phyloP scores from a whole-genome alignment of 1,140 invertebrate genomes.

The Hylyphantes graminicola region DNA sequence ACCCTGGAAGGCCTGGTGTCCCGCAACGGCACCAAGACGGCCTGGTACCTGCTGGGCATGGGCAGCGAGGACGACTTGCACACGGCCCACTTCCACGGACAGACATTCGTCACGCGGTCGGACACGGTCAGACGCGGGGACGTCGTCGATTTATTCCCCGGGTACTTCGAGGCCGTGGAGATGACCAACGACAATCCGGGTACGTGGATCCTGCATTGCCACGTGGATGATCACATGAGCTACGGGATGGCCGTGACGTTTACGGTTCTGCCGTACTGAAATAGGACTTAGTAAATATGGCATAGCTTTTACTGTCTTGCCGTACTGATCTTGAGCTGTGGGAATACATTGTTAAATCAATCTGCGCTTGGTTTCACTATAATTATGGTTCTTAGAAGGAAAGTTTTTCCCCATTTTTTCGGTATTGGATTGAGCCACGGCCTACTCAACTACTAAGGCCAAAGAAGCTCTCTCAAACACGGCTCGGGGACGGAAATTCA shows the following conservation, averaged over 20 bases:
- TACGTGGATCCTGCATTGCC: conserved; percentile 62
- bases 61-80: conserved; percentile 65
- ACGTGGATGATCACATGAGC: conserved; percentile 58
- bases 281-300: background rate
- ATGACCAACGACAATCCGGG: conserved; percentile 65
- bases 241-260: conserved; percentile 53
- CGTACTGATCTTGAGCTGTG: too few relatives aligned
- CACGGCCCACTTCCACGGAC: conserved; percentile 66
- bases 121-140: conserved; percentile 62
- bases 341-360: too few relatives aligned
- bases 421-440: too few relatives aligned
- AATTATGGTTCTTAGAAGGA: too few relatives aligned
- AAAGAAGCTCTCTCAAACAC: too few relatives aligned
- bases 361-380: too few relatives aligned
- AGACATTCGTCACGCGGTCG: conserved; percentile 63
- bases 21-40: conserved; percentile 62
- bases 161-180: conserved; percentile 63
- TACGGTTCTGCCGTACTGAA: conserved; percentile 51
- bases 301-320: too few relatives aligned
- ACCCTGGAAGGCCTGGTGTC: conserved; percentile 64
- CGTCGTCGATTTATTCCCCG: conserved; percentile 65
- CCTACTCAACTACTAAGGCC: too few relatives aligned
- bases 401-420: too few relatives aligned
- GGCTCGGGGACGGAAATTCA: too few relatives aligned
- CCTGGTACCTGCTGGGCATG: conserved; percentile 65